Percentiles rank a stretch among this genome's conserved stretches.
These are phyloP conservation scores for Drosophila erecta DNA, from an alignment of 1,140 invertebrate genomes.

Conservation along the genomic window DNA sequence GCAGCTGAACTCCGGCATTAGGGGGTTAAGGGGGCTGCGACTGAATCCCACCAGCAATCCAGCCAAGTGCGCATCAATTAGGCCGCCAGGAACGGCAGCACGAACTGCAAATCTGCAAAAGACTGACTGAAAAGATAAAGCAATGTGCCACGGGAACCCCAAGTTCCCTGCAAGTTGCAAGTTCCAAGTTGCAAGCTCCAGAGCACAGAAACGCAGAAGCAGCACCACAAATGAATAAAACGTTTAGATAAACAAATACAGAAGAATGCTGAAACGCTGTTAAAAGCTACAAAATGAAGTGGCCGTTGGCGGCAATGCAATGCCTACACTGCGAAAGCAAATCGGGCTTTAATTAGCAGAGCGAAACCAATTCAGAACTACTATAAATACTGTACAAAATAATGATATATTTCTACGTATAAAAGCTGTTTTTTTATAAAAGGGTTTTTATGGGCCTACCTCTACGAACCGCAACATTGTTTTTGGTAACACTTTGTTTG, in stretches of 20 bases:
- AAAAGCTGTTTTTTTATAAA: too few relatives aligned
- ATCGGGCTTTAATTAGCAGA: constrained; percentile 6
- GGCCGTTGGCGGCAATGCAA: constrained; percentile 67
- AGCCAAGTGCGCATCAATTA: constrained; percentile 77
- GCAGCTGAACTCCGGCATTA: constrained; percentile 37
- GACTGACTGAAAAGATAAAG: constrained; percentile 61
- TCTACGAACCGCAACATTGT: too few relatives aligned
- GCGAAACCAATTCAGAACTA: not conserved
- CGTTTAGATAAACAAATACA: constrained; percentile 82
- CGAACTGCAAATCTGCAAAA: constrained; percentile 51
- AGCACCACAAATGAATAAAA: constrained; percentile 72
- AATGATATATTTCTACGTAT: too few relatives aligned
- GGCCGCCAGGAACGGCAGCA: constrained; percentile 76
- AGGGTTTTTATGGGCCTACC: too few relatives aligned
- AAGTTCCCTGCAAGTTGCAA: not conserved
- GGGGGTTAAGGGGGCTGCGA: not conserved
- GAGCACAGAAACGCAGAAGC: constrained; percentile 35
- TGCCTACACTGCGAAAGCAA: constrained; percentile 23
- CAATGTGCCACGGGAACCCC: constrained; percentile 31
- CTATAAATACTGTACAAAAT: too few relatives aligned
- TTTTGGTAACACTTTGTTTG: too few relatives aligned
- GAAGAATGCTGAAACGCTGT: constrained; percentile 80
- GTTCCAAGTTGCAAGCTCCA: not conserved
- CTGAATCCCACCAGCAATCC: constrained; percentile 22
- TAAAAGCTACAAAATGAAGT: constrained; percentile 81